Evolutionary conservation across 1,140 invertebrate species (phyloP).

Genomic region (Ceratina calcarata): DNA sequence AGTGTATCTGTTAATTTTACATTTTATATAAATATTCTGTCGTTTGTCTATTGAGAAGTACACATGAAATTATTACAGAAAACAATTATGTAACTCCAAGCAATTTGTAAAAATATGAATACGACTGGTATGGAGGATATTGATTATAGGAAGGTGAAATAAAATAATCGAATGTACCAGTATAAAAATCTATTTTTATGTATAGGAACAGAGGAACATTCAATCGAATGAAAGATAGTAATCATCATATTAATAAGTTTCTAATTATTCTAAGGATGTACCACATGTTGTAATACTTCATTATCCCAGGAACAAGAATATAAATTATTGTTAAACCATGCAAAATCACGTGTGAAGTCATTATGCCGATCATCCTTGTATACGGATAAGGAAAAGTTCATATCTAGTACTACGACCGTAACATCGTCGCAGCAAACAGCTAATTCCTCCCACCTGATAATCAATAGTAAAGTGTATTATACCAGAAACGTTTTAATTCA

Average conservation of each 20-base stretch:
- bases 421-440: constrained; percentile 73
- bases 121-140: background rate
- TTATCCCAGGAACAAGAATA: constrained; percentile 77
- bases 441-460: constrained; percentile 65
- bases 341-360: constrained; percentile 75
- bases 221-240: constrained; percentile 1
- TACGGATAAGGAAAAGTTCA: constrained; percentile 56
- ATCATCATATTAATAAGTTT: constrained; percentile 4
- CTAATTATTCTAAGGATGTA: background rate
- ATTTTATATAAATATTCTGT: background rate
- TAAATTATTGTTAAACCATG: constrained; percentile 72
- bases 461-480: constrained; percentile 34
- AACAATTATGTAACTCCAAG: background rate
- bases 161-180: background rate
- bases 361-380: constrained; percentile 67
- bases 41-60: background rate
- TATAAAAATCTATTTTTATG: constrained; percentile 24
- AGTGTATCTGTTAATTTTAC: constrained; percentile 3
- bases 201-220: constrained; percentile 21
- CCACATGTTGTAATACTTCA: constrained; percentile 65
- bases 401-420: constrained; percentile 70
- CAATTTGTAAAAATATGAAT: constrained; percentile 22
- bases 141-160: background rate
- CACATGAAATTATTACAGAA: background rate
- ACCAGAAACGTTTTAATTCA: background rate